phyloP scores from a whole-genome alignment of 92 coral and sea anemone genomes.

The Bergia puertoricense region DNA sequence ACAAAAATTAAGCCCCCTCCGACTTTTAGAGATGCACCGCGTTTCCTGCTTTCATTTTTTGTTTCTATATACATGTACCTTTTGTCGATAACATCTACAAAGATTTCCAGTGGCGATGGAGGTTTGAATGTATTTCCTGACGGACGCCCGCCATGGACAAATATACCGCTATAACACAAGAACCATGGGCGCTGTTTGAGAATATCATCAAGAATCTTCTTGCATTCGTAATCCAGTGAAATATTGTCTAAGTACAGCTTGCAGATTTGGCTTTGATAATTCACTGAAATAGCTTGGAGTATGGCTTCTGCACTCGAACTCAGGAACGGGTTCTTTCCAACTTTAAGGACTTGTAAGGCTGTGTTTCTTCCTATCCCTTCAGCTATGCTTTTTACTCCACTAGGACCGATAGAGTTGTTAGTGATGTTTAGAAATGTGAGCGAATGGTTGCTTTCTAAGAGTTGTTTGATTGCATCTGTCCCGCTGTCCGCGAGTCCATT shows the following conservation, averaged over 20 bases:
- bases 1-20: too few species aligned
- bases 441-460: slow-evolving; percentile 50
- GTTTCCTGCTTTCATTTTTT: too few species aligned
- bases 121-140: neutral
- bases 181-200: slow-evolving; percentile 59
- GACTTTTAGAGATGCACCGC: too few species aligned
- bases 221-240: slow-evolving; percentile 59
- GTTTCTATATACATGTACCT: neutral
- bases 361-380: slow-evolving; percentile 62
- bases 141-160: slow-evolving; percentile 57
- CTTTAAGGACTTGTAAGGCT: slow-evolving; percentile 49
- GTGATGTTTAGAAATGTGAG: slow-evolving; percentile 53
- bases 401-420: slow-evolving; percentile 56
- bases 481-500: slow-evolving; percentile 58
- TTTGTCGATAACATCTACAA: slow-evolving; percentile 48
- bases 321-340: slow-evolving; percentile 60
- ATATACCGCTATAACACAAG: slow-evolving; percentile 57
- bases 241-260: slow-evolving; percentile 54
- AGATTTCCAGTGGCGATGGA: slow-evolving; percentile 55
- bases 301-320: slow-evolving; percentile 57
- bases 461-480: slow-evolving; percentile 52
- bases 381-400: slow-evolving; percentile 59
- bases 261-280: slow-evolving; percentile 48
- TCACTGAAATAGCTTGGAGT: slow-evolving; percentile 55
- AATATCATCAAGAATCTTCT: slow-evolving; percentile 53